Percentiles rank a stretch among this genome's conserved stretches.
Evolutionary conservation across 2,113 vertebrate genomes (phyloP).

Genomic region (Erpornis zantholeuca): DNA sequence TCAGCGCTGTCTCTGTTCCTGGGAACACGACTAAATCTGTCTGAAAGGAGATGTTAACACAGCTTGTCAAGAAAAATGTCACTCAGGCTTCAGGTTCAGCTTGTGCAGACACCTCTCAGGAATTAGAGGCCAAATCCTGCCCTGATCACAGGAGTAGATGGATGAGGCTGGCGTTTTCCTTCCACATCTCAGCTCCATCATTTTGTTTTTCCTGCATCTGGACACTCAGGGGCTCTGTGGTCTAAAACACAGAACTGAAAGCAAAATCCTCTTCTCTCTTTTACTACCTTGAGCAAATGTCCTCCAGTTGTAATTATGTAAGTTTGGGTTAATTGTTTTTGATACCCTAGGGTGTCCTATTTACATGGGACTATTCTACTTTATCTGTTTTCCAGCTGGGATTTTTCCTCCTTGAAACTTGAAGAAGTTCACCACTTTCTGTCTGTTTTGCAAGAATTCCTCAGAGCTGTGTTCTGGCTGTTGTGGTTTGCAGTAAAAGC

Average conservation of each 20-base stretch:
- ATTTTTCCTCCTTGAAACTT: neutral
- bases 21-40: neutral
- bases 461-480: neutral
- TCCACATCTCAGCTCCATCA: neutral
- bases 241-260: neutral
- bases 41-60: neutral
- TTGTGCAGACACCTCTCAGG: neutral
- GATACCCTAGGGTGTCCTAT: neutral
- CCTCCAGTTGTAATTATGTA: neutral
- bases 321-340: neutral
- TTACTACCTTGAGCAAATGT: neutral
- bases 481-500: neutral
- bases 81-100: neutral
- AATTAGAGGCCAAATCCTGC: neutral
- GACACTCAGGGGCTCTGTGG: neutral
- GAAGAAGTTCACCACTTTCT: neutral
- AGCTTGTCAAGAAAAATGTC: slow-evolving; percentile 12
- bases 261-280: neutral
- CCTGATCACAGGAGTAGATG: neutral
- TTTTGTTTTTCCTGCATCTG: neutral
- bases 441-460: neutral
- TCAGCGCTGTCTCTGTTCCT: neutral
- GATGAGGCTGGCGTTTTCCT: neutral
- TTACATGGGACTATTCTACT: neutral
- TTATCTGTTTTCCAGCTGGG: neutral